Evolutionary conservation across 2,113 vertebrate genomes (phyloP).

Genomic region (Psephotus haematonotus): DNA sequence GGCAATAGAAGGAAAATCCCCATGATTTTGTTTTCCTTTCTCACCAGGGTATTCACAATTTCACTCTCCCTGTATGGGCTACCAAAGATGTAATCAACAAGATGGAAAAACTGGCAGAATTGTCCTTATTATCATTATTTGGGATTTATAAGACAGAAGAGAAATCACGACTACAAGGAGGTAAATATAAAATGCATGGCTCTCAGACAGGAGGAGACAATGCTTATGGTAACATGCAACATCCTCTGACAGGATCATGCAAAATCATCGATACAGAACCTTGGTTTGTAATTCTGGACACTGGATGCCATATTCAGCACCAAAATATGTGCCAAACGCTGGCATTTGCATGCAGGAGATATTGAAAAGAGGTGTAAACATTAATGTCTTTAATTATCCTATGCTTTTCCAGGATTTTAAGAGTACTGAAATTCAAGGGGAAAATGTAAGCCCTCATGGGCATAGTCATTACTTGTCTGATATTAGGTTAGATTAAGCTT

Average conservation of each 20-base stretch:
- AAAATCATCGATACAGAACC: not conserved
- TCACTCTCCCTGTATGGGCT: conserved; percentile 84
- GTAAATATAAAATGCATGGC: conserved; percentile 63
- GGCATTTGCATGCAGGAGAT: not conserved
- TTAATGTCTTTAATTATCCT: not conserved
- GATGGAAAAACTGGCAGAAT: conserved; percentile 79
- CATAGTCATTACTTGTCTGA: not conserved
- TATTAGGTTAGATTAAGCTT: not conserved
- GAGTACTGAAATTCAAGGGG: not conserved
- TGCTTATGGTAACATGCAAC: not conserved
- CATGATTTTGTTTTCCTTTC: not conserved
- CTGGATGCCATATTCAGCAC: not conserved
- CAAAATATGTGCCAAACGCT: not conserved
- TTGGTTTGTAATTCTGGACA: not conserved
- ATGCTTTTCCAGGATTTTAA: not conserved
- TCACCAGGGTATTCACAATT: conserved; percentile 81
- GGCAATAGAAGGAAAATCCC: not conserved
- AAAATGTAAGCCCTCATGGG: not conserved
- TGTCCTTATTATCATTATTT: conserved; percentile 77
- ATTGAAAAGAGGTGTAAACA: not conserved
- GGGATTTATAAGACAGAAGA: conserved; percentile 81
- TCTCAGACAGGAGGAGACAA: not conserved
- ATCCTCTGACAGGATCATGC: no score
- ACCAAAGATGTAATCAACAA: conserved; percentile 74
- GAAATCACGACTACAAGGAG: conserved; percentile 87